These are phyloP conservation scores for Andrena cerasifolii DNA, from an alignment of 1,140 invertebrate species.

Conservation along the genomic window DNA sequence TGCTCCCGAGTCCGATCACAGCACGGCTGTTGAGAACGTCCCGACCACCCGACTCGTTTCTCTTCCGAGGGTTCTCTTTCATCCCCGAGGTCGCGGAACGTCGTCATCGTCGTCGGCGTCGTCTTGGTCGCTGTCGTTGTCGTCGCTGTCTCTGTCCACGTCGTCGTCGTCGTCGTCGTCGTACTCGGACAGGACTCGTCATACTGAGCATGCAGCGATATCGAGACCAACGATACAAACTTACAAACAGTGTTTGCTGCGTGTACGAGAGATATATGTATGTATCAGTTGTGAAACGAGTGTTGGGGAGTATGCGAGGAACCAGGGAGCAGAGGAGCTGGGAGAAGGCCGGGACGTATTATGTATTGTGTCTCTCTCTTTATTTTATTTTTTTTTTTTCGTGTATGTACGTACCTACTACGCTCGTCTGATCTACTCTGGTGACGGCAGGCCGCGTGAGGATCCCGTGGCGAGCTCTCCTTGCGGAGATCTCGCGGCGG, in stretches of 20 bases:
- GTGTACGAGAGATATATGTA: conserved; percentile 52
- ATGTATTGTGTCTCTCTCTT: conserved; percentile 62
- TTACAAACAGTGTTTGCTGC: conserved; percentile 61
- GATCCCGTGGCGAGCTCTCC: conserved; percentile 48
- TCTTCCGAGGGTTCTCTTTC: too few relatives aligned
- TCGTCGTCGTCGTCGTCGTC: too few relatives aligned
- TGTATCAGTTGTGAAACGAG: conserved; percentile 48
- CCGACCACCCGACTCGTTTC: too few relatives aligned
- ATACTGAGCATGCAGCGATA: conserved; percentile 77
- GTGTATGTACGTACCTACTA: conserved; percentile 66
- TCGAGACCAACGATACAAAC: conserved; percentile 75
- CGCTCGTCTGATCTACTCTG: conserved; percentile 66
- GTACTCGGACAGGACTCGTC: conserved; percentile 73
- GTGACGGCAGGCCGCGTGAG: conserved; percentile 62
- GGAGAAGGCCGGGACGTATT: conserved; percentile 30
- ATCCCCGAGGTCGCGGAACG: too few relatives aligned
- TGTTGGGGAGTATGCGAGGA: conserved; percentile 26
- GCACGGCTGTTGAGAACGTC: too few relatives aligned
- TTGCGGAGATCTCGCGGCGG: conserved; percentile 45
- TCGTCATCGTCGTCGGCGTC: too few relatives aligned
- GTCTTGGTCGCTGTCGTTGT: too few relatives aligned
- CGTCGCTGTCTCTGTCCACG: too few relatives aligned
- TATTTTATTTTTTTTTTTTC: background rate
- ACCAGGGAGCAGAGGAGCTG: background rate
- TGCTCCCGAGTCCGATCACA: too few relatives aligned